Evolutionary conservation across 2,888 invertebrate species (phyloP).

Genomic region (Adela reaumurella): DNA sequence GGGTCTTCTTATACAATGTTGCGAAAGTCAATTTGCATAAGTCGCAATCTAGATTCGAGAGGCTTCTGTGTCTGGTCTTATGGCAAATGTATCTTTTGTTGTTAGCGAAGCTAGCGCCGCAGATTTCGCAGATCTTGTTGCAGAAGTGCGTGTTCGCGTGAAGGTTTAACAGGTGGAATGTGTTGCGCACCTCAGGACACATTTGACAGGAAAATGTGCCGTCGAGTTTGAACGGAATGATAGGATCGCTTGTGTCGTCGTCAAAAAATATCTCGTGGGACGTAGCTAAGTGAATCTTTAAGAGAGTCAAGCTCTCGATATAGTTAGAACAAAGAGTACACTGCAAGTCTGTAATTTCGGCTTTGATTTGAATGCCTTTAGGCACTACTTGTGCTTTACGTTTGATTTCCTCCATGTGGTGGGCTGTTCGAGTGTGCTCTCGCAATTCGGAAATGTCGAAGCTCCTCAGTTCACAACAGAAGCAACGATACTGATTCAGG

Average conservation of each 20-base stretch:
- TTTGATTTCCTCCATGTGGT: not conserved
- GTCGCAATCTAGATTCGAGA: conserved; percentile 15
- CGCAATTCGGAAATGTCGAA: conserved; percentile 1
- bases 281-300: conserved; percentile 2
- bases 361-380: conserved; percentile 2
- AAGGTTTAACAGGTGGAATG: conserved; percentile 3
- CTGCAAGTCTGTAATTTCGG: conserved; percentile 3
- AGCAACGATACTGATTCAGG: conserved; percentile 6
- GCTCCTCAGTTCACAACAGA: conserved; percentile 4
- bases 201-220: conserved; percentile 5
- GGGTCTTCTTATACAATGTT: conserved; percentile 2
- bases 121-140: conserved; percentile 4
- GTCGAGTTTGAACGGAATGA: conserved; percentile 33
- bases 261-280: conserved; percentile 4
- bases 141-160: conserved; percentile 7
- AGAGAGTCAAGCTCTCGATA: not conserved
- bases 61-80: conserved; percentile 2
- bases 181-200: not conserved
- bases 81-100: conserved; percentile 1
- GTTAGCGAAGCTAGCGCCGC: conserved; percentile 5
- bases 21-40: conserved; percentile 2
- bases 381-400: not conserved
- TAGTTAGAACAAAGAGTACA: conserved; percentile 1
- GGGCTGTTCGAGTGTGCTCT: conserved; percentile 1
- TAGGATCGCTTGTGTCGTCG: conserved; percentile 11